Evolutionary conservation across 2,797 vertebrate genomes (phyloP), one percentile per base, ranked within the genome.

Genomic region (Sparidentex hasta): DNA sequence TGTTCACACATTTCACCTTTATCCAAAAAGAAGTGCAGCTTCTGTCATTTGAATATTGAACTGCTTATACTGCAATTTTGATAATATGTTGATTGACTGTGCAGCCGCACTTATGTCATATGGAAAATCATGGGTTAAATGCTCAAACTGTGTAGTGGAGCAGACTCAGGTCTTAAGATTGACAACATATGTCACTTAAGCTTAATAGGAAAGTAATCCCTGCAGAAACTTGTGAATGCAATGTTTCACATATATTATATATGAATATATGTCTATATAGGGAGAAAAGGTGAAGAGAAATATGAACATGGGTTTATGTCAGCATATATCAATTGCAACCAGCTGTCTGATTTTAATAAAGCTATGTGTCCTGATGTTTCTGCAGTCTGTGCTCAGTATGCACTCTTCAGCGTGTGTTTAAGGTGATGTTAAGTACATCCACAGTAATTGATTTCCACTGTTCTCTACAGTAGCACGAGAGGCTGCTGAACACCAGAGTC

Each of bases 361-460:
- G 74, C 8, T 38, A 33, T 29, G 56, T 11, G 27, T 61, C 50
- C 46, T 80, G 33, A 64, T 65, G 33, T 69, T 52, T 62, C 57
- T 75, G 71, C 74, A 70, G 16, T 33, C 61, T 80, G 65, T 70
- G 44, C 66, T 76, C 71, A 67, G 13, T 43, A 43, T 81, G 65
- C 67, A 20, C 62, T 74, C 66, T 48, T 64, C 47, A 29, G 3
- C 16, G 55, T 66, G 61, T 61, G 51, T 81, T 83, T 69, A 67
- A 59, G 57, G 44, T 66, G 64, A 74, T 80, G 54, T 77, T 66
- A 57, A 70, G 78, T 64, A 47, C 27, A 84, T 61, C 59, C 78
- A 63, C 38, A 62, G 63, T 62, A 70, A 84, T 81, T 81, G 79
- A 78, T 83, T 82, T 86, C 64, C 78, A 58, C 69, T 79, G 57